Evolutionary conservation across 2,113 vertebrate species (phyloP), one percentile per base, ranked within the genome.

Genomic region (Camelus bactrianus): DNA sequence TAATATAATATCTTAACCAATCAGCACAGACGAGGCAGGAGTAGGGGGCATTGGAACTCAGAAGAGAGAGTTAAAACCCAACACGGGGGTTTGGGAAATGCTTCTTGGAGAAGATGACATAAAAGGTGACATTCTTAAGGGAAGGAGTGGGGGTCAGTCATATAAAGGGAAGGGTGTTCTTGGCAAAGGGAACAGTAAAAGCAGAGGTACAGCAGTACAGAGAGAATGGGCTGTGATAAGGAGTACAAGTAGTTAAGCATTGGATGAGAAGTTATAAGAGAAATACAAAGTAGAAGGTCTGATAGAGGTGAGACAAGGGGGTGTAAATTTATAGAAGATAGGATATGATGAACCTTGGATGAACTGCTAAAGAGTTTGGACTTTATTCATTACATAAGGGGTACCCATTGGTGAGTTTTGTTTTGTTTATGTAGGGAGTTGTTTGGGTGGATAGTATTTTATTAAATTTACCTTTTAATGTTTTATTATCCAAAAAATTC

Each of bases 401-500:
- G 15, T 67, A 24, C 32, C 46, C 22, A 48, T 5, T 62, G 69
- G 50, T 19, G 17, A 64, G n/a, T 38, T 86, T 70, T 79, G 22
- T 1, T 91, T 83, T 79, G n/a, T 48, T 60, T 77, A 70, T n/a
- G 16, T 42, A 62, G 5, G 82, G 9, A 38, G n/a, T 24, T 69
- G 12, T 65, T 52, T 77, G 52, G 32, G 5, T n/a, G 9, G 42
- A 46, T 13, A 35, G 50, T 35, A 38, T 80, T 28, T 81, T 84
- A 28, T 73, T 75, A 60, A 69, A 75, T 69, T 22, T 87, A 24
- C 12, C n/a, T 69, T 56, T 75, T 85, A 62, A 32, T 89, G 30
- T 67, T 62, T 94, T 92, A 32, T 89, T 62, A 22, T 46, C 16
- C 58, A 62, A 58, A 64, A 95, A 88, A 64, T 86, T 50, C 46